Evolutionary conservation across 2,113 vertebrate genomes (phyloP).

Genomic region (Capreolus pygargus): DNA sequence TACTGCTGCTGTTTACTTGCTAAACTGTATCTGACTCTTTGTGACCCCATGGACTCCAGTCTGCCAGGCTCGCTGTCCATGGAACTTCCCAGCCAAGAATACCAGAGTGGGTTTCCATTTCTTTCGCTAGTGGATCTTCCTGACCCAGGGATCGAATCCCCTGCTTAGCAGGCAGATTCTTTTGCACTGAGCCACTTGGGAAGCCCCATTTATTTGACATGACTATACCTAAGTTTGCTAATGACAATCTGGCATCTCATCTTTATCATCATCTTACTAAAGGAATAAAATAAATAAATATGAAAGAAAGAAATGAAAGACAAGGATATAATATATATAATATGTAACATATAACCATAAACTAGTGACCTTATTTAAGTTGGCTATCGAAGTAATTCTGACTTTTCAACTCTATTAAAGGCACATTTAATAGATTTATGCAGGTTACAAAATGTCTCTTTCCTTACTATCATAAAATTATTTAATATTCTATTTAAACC

Average conservation of each 20-base stretch:
- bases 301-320: background rate
- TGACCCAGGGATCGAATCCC: background rate
- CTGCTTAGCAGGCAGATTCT: background rate
- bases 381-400: background rate
- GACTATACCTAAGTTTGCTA: background rate
- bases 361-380: background rate
- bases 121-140: background rate
- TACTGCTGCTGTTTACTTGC: background rate
- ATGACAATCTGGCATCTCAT: background rate
- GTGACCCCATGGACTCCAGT: background rate
- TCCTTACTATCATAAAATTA: background rate
- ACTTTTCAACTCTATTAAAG: background rate
- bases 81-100: background rate
- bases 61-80: background rate
- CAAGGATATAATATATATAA: background rate
- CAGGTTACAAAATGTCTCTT: conserved; percentile 29
- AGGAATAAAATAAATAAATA: background rate
- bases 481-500: background rate
- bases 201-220: background rate
- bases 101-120: background rate
- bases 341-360: background rate
- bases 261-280: conserved; percentile 8
- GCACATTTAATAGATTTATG: background rate
- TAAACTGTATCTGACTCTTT: background rate
- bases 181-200: background rate